These are phyloP conservation scores for Aegithalos caudatus DNA, from an alignment of 2,113 vertebrate genomes.

Conservation along the genomic window DNA sequence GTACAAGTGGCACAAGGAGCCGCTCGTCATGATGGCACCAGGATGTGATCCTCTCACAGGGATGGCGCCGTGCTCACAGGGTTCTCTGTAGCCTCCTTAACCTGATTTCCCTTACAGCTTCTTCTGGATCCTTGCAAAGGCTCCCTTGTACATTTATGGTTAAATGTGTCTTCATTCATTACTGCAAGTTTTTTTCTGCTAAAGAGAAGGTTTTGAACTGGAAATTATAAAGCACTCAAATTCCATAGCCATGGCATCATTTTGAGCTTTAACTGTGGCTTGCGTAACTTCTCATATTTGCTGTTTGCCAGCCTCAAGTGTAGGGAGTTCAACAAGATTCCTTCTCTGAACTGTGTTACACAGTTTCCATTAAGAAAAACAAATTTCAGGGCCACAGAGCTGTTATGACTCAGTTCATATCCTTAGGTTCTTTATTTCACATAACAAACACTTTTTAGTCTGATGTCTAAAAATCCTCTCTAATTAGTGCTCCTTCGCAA, in stretches of 20 bases:
- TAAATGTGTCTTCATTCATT: neutral
- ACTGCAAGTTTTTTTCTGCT: neutral
- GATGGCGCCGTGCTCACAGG: accelerated
- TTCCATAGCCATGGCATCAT: neutral
- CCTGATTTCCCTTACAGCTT: neutral
- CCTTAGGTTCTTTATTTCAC: neutral
- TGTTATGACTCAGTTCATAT: slow-evolving; percentile 41
- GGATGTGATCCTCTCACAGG: neutral
- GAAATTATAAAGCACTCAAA: neutral
- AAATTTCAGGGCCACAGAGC: slow-evolving; percentile 16
- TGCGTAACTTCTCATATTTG: neutral
- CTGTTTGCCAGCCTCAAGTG: neutral
- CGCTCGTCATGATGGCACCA: neutral
- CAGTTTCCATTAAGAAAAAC: slow-evolving; percentile 34
- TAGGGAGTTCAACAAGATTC: neutral
- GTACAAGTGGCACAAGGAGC: accelerated
- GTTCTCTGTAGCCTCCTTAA: neutral
- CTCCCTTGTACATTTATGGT: neutral
- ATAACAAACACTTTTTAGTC: neutral
- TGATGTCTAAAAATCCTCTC: slow-evolving; percentile 2
- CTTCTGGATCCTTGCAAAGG: neutral
- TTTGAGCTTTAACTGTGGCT: neutral
- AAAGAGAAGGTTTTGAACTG: neutral
- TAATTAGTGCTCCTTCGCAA: slow-evolving; percentile 13
- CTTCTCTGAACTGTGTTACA: neutral